These are phyloP conservation scores for Baryphthengus martii DNA, from an alignment of 2,113 vertebrate genomes.

Conservation along the genomic window DNA sequence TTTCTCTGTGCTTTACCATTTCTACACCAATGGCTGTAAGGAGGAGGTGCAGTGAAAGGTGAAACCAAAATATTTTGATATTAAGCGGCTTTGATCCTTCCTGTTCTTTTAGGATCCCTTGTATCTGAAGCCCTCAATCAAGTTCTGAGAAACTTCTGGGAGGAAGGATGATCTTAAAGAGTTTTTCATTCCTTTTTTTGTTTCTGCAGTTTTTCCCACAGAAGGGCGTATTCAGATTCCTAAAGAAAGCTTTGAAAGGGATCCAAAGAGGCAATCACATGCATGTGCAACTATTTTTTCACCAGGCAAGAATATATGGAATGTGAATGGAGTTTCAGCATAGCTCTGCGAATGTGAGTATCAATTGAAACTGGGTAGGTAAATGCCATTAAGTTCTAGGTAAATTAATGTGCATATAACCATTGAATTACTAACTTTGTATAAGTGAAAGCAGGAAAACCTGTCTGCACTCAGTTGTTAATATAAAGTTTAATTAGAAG, in stretches of 20 bases:
- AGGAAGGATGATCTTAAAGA: not conserved
- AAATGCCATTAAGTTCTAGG: slow-evolving; percentile 40
- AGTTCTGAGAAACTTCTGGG: slow-evolving; percentile 43
- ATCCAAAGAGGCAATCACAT: slow-evolving; percentile 60
- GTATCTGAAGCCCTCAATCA: slow-evolving; percentile 14
- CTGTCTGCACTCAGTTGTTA: slow-evolving; percentile 28
- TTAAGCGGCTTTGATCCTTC: slow-evolving; percentile 18
- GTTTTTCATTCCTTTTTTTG: slow-evolving; percentile 31
- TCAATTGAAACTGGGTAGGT: not conserved
- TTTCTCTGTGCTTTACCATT: not conserved
- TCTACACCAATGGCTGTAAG: not conserved
- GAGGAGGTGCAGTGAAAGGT: slow-evolving; percentile 41
- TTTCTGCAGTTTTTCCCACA: slow-evolving; percentile 58
- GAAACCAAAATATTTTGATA: slow-evolving; percentile 50
- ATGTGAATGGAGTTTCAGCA: slow-evolving; percentile 37
- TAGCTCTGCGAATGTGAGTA: not conserved
- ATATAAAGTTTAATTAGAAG: slow-evolving; percentile 64
- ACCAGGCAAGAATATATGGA: slow-evolving; percentile 51
- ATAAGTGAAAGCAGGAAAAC: slow-evolving; percentile 61
- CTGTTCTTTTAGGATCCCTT: slow-evolving; percentile 4
- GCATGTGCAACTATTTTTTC: slow-evolving; percentile 62
- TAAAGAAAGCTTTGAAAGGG: slow-evolving; percentile 56
- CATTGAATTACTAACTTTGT: slow-evolving; percentile 17
- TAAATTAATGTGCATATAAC: slow-evolving; percentile 34
- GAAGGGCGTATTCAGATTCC: slow-evolving; percentile 59